phyloP scores from a whole-genome alignment of 2,888 invertebrate genomes.

The Pheosia gnoma region DNA sequence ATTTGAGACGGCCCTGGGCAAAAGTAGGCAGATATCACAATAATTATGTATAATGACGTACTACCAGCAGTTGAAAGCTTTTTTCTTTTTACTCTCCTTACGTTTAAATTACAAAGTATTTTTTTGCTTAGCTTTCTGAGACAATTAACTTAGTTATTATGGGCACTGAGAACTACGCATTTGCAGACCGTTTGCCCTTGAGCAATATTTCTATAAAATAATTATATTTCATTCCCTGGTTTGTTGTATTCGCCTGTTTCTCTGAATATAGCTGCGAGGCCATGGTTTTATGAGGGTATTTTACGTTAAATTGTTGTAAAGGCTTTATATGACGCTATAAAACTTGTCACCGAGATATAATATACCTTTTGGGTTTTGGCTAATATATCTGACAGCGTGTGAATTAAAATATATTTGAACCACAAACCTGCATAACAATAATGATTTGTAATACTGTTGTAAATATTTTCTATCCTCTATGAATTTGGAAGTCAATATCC shows the following conservation, averaged over 20 bases:
- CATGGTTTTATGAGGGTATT: slow-evolving; percentile 25
- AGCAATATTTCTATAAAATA: slow-evolving; percentile 24
- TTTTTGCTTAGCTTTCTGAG: slow-evolving; percentile 27
- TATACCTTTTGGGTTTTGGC: slow-evolving; percentile 23
- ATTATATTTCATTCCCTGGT: slow-evolving; percentile 14
- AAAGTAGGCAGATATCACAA: too few relatives aligned
- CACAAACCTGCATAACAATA: too few relatives aligned
- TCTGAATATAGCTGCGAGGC: slow-evolving; percentile 14
- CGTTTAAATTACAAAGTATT: slow-evolving; percentile 15
- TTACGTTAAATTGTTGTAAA: slow-evolving; percentile 31
- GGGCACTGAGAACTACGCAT: slow-evolving; percentile 14
- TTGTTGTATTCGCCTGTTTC: slow-evolving; percentile 19
- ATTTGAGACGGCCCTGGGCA: too few relatives aligned
- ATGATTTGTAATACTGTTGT: too few relatives aligned
- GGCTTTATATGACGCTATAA: slow-evolving; percentile 27
- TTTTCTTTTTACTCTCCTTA: slow-evolving; percentile 16
- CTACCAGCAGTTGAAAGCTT: slow-evolving; percentile 1
- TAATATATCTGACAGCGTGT: slow-evolving; percentile 23
- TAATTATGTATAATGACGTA: too few relatives aligned
- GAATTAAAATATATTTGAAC: slow-evolving; percentile 9
- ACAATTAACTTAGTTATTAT: slow-evolving; percentile 27
- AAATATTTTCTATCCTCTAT: too few relatives aligned
- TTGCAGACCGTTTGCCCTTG: slow-evolving; percentile 12
- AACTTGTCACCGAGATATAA: slow-evolving; percentile 19
- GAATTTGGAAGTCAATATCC: too few relatives aligned